Percentiles rank a stretch among this genome's conserved stretches.
Conservation (phyloP, 2,888 invertebrate genomes). For the Limenitis camilla region DNA sequence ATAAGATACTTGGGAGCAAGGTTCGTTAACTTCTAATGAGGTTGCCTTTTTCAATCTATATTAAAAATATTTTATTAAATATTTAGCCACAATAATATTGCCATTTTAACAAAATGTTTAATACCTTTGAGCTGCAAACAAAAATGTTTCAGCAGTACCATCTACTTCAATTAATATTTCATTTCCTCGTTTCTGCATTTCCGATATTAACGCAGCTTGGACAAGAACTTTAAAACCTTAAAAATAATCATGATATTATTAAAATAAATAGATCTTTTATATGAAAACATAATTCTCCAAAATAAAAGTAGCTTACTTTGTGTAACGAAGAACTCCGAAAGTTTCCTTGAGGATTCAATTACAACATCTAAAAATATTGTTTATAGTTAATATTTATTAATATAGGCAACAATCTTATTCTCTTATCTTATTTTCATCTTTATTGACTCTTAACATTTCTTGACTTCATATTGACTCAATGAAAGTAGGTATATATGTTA, state of each 20-base stretch:
- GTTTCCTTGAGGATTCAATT: constrained; percentile 49
- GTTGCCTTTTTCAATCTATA: constrained; percentile 44
- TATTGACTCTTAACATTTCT: too few species aligned
- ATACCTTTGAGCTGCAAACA: constrained; percentile 63
- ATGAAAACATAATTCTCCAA: not conserved
- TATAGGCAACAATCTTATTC: not conserved
- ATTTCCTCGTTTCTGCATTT: constrained; percentile 58
- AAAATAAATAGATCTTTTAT: not conserved
- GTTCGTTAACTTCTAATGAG: constrained; percentile 31
- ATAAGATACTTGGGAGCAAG: constrained; percentile 37
- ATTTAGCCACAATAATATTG: not conserved
- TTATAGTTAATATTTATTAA: not conserved
- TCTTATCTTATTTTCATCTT: too few species aligned
- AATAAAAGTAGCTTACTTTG: constrained; percentile 40
- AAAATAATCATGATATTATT: not conserved
- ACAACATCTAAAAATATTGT: constrained; percentile 46
- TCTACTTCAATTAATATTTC: constrained; percentile 49
- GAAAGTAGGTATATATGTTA: too few species aligned
- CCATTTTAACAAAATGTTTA: not conserved
- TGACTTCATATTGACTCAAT: too few species aligned
- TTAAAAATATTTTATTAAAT: not conserved
- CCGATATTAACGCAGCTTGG: constrained; percentile 47
- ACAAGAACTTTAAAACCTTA: constrained; percentile 51
- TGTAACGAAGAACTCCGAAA: constrained; percentile 52
- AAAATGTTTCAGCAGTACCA: constrained; percentile 46